A percentile compares a stretch with the other conserved stretches of the same genome.
Conservation (phyloP, 92 coral and sea anemone genomes). For the Phenganax stokvisi region DNA sequence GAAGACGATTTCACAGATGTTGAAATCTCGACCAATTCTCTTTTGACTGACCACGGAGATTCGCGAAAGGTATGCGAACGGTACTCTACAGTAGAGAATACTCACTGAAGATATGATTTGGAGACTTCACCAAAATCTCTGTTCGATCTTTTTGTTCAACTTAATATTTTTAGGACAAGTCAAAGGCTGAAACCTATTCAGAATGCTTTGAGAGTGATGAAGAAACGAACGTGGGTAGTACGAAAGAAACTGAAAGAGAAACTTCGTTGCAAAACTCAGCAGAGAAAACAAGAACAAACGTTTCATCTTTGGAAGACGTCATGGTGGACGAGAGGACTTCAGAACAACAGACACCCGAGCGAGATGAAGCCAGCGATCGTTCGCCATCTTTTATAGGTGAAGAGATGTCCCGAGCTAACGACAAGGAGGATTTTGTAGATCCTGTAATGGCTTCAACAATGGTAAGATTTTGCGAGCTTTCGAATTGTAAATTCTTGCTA, state of each 20-base stretch:
- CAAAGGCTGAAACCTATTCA: constrained; percentile 27
- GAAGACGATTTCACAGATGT: constrained; percentile 79
- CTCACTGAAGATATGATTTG: neutral
- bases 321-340: neutral
- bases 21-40: constrained; percentile 31
- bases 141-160: neutral
- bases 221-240: neutral
- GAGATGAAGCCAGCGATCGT: neutral
- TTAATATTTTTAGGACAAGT: neutral
- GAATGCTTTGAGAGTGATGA: constrained; percentile 38
- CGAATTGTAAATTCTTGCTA: too few species aligned
- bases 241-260: neutral
- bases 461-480: constrained; percentile 37
- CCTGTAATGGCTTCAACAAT: constrained; percentile 50
- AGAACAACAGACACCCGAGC: neutral
- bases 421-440: constrained; percentile 15
- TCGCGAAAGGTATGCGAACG: constrained; percentile 35
- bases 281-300: neutral
- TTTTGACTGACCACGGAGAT: constrained; percentile 47
- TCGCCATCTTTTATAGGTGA: neutral
- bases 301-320: neutral
- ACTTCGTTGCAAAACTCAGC: too few species aligned
- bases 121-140: neutral
- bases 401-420: constrained; percentile 1
- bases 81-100: too few species aligned